Conservation (phyloP, 2,797 vertebrate genomes). For the Manis crassicaudata region DNA sequence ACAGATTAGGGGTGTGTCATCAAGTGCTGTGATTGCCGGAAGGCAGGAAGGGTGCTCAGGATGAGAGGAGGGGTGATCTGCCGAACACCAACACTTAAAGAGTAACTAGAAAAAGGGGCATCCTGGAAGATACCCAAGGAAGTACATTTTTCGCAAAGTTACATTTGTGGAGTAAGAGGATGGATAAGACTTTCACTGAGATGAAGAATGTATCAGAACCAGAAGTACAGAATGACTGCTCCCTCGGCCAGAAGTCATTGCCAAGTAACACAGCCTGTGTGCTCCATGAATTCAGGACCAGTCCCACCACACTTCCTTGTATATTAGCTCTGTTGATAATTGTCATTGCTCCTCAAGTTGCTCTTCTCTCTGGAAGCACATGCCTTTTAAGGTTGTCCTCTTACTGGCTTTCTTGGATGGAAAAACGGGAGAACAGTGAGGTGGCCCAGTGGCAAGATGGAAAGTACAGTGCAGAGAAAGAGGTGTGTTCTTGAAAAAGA, state of each 20-base stretch:
- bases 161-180: neutral
- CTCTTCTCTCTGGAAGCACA: neutral
- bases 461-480: neutral
- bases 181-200: neutral
- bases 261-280: neutral
- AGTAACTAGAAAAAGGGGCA: neutral
- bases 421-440: neutral
- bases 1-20: neutral
- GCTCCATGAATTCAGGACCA: neutral
- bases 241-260: neutral
- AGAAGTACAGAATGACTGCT: neutral
- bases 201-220: neutral
- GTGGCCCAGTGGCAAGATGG: neutral
- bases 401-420: neutral
- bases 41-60: no score
- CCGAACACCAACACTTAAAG: neutral
- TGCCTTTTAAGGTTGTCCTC: neutral
- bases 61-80: neutral
- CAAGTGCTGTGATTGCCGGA: neutral
- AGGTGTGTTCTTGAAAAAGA: neutral
- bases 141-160: neutral
- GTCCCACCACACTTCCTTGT: neutral
- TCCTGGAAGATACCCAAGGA: neutral
- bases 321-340: no score
- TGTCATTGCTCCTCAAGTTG: neutral